Base-by-base conservation (phyloP, 2,113 vertebrate species). In the Passer montanus region DNA sequence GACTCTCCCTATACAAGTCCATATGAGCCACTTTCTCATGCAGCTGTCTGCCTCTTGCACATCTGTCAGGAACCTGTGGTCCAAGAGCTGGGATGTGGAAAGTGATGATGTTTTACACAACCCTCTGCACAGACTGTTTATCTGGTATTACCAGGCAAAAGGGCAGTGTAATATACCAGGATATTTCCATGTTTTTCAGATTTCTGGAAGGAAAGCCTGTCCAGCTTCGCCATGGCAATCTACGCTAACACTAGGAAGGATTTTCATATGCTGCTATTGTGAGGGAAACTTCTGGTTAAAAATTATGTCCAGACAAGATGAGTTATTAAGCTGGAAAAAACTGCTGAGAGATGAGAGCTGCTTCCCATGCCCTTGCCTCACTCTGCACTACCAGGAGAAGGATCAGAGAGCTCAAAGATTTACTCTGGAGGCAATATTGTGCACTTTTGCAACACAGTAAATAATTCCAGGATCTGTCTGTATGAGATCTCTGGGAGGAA, bases 1-100 rank as follows among this genome's bases (percentile, higher is more conserved):
- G 43, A 30, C 14, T 63, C 1, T 0, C 2, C 24, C 14, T 3
- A 0, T 11, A 7, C 37, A 39, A 66, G 27, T 67, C 20, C 33
- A 23, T 11, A 43, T 4, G 37, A 76, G 19, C 27, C 6, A 2
- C 41, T 67, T 70, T 52, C 30, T 60, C n/a, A 18, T 41, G 30
- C 14, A 67, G 56, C 39, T 75, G 37, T 41, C 46, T 82, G 26
- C 62, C 35, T 60, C 53, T 37, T 10, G 2, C 27, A 64, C 41
- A 47, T 55, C 63, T 80, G 59, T 53, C 76, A 62, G 28, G 64
- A 74, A 28, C 26, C 37, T 56, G 10, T 17, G 15, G n/a, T 87
- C 37, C 78, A 82, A 44, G 22, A 60, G 17, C 11, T 3, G 15
- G 24, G 37, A 60, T 49, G 28, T 8, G 44, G 58, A 62, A 60